Conservation (phyloP, 2,888 invertebrate species). For the Acronicta alni region DNA sequence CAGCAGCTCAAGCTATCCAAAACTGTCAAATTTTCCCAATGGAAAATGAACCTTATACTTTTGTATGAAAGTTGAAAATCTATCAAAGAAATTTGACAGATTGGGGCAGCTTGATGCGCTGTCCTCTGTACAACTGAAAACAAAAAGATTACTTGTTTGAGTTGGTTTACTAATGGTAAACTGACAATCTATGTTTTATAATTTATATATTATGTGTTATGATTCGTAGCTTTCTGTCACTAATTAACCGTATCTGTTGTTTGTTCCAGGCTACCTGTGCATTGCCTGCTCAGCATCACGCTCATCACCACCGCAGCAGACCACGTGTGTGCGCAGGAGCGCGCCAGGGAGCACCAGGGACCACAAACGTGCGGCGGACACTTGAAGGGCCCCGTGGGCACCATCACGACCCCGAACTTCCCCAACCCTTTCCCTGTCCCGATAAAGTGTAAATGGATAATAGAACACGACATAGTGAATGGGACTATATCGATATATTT, state of each 20-base stretch:
- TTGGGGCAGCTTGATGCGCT: too few species aligned
- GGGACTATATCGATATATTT: slow-evolving; percentile 95
- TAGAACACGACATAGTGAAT: slow-evolving; percentile 93
- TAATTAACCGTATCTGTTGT: background rate
- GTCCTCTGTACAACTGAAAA: too few species aligned
- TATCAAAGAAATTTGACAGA: too few species aligned
- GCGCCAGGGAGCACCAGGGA: slow-evolving; percentile 75
- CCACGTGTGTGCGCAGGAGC: slow-evolving; percentile 69
- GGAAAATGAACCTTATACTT: too few species aligned
- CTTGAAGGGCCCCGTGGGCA: slow-evolving; percentile 91
- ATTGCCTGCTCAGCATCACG: slow-evolving; percentile 73
- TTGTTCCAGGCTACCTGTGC: slow-evolving; percentile 79
- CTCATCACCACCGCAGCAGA: slow-evolving; percentile 73
- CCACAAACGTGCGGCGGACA: slow-evolving; percentile 91
- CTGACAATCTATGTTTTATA: too few species aligned
- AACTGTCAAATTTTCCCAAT: too few species aligned
- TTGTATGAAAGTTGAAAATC: too few species aligned
- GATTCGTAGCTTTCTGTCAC: background rate
- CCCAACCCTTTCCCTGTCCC: slow-evolving; percentile 95
- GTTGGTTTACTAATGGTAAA: background rate
- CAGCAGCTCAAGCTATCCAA: too few species aligned
- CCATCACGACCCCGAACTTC: slow-evolving; percentile 95
- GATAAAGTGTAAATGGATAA: slow-evolving; percentile 95
- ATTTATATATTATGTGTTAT: too few species aligned
- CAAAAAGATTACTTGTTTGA: too few species aligned